These are phyloP conservation scores for Electrophaes corylata DNA, from an alignment of 2,888 invertebrate species.

Conservation along the genomic window DNA sequence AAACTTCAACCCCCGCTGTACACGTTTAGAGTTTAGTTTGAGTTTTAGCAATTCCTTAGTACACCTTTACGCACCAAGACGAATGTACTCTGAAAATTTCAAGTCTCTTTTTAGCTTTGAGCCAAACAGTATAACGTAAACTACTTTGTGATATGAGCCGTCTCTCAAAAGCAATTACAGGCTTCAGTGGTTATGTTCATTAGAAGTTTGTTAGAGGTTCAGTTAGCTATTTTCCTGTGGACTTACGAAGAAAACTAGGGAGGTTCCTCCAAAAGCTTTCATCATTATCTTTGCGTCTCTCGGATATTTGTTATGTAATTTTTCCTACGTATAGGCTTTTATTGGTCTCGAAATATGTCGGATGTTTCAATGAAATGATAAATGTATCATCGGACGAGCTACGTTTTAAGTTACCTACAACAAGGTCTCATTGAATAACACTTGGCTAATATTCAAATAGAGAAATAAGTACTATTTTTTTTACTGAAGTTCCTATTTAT, in stretches of 20 bases:
- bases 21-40: too few species aligned
- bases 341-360: background rate
- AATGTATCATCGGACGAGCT: too few species aligned
- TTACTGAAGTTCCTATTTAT: too few species aligned
- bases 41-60: too few species aligned
- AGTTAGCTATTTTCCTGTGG: slow-evolving; percentile 6
- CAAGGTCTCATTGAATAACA: too few species aligned
- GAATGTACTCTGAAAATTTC: too few species aligned
- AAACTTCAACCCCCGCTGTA: too few species aligned
- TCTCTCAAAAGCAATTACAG: slow-evolving; percentile 19
- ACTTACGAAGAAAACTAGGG: background rate
- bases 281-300: background rate
- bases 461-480: too few species aligned
- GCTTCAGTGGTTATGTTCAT: slow-evolving; percentile 24
- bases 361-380: slow-evolving; percentile 19
- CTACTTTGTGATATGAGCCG: slow-evolving; percentile 10
- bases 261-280: background rate
- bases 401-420: too few species aligned
- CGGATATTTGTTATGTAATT: background rate
- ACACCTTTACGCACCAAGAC: too few species aligned
- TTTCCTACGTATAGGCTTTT: background rate
- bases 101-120: too few species aligned
- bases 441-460: too few species aligned
- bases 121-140: slow-evolving; percentile 11
- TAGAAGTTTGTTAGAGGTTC: slow-evolving; percentile 16